These are phyloP conservation scores for Typhlichthys subterraneus DNA, from an alignment of 2,797 vertebrate genomes.

Conservation along the genomic window DNA sequence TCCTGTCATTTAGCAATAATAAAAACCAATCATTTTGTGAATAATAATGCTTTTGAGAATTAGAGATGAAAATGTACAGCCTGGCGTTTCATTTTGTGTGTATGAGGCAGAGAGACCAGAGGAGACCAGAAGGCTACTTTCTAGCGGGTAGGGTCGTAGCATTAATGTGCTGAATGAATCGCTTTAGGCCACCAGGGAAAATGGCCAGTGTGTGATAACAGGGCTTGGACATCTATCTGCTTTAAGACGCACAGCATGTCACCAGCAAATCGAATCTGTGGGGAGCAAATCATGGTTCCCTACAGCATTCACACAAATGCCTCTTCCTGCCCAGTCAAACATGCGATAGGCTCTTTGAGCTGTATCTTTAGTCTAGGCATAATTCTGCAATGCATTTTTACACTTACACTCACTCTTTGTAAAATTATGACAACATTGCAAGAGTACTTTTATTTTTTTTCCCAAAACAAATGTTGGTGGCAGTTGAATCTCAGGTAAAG, in stretches of 20 bases:
- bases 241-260: slow-evolving; percentile 75
- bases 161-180: slow-evolving; percentile 74
- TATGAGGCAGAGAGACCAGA: neutral
- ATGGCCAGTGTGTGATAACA: slow-evolving; percentile 56
- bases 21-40: neutral
- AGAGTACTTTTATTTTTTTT: no score
- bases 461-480: neutral
- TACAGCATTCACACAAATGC: slow-evolving; percentile 19
- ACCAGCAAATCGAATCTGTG: slow-evolving; percentile 74
- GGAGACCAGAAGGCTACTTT: slow-evolving; percentile 24
- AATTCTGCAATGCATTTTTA: no score
- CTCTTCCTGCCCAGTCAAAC: slow-evolving; percentile 30
- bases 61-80: neutral
- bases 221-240: slow-evolving; percentile 67
- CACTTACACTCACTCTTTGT: no score
- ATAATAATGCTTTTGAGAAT: neutral
- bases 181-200: slow-evolving; percentile 62
- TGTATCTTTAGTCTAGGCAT: neutral
- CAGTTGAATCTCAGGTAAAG: neutral
- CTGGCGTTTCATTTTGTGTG: slow-evolving; percentile 8
- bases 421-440: no score
- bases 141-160: slow-evolving; percentile 35
- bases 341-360: neutral
- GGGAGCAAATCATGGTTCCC: slow-evolving; percentile 66
- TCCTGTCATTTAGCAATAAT: neutral